Percentiles rank a stretch among this genome's conserved stretches.
phyloP scores from a whole-genome alignment of 2,888 invertebrate species.

The Bimastos eiseni region DNA sequence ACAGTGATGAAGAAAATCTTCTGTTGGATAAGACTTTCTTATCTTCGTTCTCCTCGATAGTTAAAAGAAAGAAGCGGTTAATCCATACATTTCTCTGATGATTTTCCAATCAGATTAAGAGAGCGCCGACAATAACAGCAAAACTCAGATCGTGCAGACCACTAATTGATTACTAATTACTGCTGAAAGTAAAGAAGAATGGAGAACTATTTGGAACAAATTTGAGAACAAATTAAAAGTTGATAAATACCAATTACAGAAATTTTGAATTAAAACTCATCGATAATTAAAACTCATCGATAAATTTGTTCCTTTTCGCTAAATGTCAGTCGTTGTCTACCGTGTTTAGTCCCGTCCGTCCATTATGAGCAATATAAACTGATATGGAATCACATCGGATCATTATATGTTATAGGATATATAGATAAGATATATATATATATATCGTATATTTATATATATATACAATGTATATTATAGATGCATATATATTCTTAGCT shows the following conservation, averaged over 20 bases:
- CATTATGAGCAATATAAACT: background rate
- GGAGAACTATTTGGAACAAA: no score
- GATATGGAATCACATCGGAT: background rate
- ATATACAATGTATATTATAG: no score
- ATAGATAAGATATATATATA: no score
- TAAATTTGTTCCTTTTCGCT: background rate
- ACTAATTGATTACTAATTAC: background rate
- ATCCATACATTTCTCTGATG: background rate
- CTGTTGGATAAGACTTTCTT: background rate
- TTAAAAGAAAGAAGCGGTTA: background rate
- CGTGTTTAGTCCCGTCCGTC: background rate
- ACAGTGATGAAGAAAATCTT: background rate
- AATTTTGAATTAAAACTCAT: background rate
- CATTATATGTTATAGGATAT: no score
- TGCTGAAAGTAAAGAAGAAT: background rate
- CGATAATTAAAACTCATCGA: no score
- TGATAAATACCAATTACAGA: background rate
- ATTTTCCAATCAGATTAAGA: background rate
- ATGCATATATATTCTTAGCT: no score
- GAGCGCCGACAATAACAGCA: background rate
- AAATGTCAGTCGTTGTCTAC: background rate
- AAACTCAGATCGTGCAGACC: background rate
- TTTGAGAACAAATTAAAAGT: background rate
- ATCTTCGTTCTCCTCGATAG: background rate
- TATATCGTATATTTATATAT: no score